Conservation (phyloP, 2,888 invertebrate species). For the Pilophorus perplexus region DNA sequence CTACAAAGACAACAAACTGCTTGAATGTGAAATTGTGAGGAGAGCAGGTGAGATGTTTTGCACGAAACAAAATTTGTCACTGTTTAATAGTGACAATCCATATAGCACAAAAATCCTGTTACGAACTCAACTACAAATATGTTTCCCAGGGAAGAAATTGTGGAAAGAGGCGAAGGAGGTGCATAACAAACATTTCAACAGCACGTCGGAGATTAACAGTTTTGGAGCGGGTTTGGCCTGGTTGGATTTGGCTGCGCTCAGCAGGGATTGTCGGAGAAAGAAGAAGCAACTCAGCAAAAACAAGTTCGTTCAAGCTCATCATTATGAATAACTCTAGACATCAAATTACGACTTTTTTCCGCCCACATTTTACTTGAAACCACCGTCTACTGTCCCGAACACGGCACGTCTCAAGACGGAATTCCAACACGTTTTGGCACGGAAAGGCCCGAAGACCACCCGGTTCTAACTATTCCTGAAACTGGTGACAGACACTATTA, state of each 20-base stretch:
- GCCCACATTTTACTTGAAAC: no score
- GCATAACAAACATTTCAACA: conserved; percentile 17
- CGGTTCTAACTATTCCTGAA: no score
- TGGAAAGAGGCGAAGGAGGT: conserved; percentile 22
- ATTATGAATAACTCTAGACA: no score
- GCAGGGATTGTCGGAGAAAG: conserved; percentile 22
- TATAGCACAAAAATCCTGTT: neutral
- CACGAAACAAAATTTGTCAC: neutral
- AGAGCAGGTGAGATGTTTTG: conserved; percentile 13
- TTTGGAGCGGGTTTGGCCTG: conserved; percentile 24
- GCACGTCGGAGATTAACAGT: conserved; percentile 15
- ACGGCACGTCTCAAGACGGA: no score
- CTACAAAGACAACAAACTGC: conserved; percentile 20
- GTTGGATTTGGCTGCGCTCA: conserved; percentile 30
- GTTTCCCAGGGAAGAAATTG: conserved; percentile 25
- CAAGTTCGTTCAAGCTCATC: no score
- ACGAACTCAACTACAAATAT: no score
- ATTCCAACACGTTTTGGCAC: no score
- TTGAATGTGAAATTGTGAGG: conserved; percentile 26
- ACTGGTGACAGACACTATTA: no score
- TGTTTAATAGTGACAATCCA: neutral
- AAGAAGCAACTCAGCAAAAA: conserved; percentile 29
- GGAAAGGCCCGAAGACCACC: no score
- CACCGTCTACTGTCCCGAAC: no score
- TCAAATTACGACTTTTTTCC: neutral